phyloP scores from a whole-genome alignment of 2,888 invertebrate species.

The Nephrotoma flavescens region DNA sequence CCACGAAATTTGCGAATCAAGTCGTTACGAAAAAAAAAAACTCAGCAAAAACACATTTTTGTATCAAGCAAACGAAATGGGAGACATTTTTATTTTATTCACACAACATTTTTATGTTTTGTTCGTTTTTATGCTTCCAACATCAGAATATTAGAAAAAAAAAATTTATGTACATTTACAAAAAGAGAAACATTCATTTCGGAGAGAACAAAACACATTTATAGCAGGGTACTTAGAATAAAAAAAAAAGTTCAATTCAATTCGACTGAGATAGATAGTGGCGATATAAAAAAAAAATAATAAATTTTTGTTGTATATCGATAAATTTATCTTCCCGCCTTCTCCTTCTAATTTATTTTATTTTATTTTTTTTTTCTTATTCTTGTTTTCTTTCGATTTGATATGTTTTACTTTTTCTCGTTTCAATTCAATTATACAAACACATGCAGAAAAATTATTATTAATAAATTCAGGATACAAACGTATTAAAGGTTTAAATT shows the following conservation, averaged over 20 bases:
- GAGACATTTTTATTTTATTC: not conserved
- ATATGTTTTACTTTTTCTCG: not conserved
- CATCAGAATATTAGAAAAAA: not conserved
- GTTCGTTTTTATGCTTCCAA: not conserved
- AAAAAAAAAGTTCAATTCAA: not conserved
- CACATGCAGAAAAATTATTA: not conserved
- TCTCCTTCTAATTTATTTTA: not conserved
- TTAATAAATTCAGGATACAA: not conserved
- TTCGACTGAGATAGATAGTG: not conserved
- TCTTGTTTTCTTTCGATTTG: not conserved
- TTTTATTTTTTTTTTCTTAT: not conserved
- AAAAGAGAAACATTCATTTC: not conserved
- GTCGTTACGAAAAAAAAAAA: not conserved
- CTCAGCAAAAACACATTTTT: not conserved
- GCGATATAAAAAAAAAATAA: not conserved
- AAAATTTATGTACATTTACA: not conserved
- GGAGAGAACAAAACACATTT: not conserved
- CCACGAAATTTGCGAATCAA: not conserved
- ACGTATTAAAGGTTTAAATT: not conserved
- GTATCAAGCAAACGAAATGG: not conserved
- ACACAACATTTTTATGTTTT: not conserved
- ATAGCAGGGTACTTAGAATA: not conserved
- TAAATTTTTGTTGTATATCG: not conserved
- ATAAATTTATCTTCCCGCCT: not conserved
- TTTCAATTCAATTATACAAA: not conserved